Conservation (phyloP, 2,797 vertebrate species). For the Urocyon cinereoargenteus region DNA sequence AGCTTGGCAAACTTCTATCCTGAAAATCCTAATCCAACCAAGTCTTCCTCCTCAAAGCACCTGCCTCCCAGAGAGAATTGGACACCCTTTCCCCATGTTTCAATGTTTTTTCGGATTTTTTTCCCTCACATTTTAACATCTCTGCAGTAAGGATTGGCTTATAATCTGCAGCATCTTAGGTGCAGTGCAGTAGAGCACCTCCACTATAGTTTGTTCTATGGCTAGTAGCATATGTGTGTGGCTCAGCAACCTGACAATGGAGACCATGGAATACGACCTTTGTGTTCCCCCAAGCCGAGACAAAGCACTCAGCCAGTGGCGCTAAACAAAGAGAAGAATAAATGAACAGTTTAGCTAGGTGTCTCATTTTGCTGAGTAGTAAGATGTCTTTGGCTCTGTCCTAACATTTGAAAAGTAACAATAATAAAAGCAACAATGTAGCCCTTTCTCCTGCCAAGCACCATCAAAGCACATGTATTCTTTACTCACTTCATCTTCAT, state of each 20-base stretch:
- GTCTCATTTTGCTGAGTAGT: background rate
- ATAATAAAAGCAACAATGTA: background rate
- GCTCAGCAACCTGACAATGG: background rate
- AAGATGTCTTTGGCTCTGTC: background rate
- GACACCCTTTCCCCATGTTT: background rate
- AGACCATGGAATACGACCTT: background rate
- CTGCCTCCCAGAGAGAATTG: background rate
- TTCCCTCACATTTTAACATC: background rate
- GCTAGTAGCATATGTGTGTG: background rate
- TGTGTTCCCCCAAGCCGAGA: background rate
- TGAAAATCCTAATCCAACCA: background rate
- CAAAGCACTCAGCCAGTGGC: background rate
- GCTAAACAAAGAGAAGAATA: background rate
- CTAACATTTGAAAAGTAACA: slow-evolving; percentile 28
- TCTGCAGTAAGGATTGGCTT: background rate
- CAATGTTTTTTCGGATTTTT: background rate
- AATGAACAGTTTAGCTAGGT: background rate
- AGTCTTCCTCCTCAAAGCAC: background rate
- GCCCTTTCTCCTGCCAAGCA: background rate
- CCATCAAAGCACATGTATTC: background rate
- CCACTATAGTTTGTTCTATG: background rate
- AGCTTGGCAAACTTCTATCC: background rate
- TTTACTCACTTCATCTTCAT: background rate
- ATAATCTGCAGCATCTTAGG: background rate
- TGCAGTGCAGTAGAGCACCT: background rate